phyloP scores from a whole-genome alignment of 2,888 invertebrate genomes.

The Beris chalybata region DNA sequence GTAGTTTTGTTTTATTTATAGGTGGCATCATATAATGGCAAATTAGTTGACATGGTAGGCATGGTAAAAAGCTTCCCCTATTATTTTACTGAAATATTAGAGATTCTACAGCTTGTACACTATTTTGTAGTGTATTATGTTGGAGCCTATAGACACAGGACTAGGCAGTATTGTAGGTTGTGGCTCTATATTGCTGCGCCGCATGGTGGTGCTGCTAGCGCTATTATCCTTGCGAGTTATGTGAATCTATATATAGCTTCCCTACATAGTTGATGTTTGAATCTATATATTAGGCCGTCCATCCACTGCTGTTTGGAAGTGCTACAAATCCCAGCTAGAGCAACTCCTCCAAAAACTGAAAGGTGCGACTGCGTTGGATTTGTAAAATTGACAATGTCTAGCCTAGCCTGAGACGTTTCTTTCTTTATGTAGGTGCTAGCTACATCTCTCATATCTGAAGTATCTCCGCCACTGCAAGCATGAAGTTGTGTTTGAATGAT shows the following conservation, averaged over 20 bases:
- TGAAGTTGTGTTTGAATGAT: not conserved
- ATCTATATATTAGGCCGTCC: not conserved
- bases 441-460: no score
- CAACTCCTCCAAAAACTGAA: not conserved
- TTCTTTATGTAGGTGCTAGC: no score
- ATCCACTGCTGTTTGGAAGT: not conserved
- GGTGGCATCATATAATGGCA: no score
- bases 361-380: not conserved
- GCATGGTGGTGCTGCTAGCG: slow-evolving; percentile 8
- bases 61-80: no score
- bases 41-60: no score
- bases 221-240: no score
- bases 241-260: not conserved
- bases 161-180: not conserved
- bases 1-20: no score
- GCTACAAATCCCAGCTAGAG: not conserved
- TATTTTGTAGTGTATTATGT: slow-evolving; percentile 17
- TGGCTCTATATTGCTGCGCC: not conserved
- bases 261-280: not conserved
- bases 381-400: not conserved
- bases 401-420: no score
- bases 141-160: slow-evolving; percentile 1
- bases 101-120: slow-evolving; percentile 22
- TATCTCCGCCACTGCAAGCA: no score
- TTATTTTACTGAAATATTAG: slow-evolving; percentile 2